Evolutionary conservation across 2,888 invertebrate species (phyloP), one percentile per base, ranked within the genome.

Genomic region (Diarsia rubi): DNA sequence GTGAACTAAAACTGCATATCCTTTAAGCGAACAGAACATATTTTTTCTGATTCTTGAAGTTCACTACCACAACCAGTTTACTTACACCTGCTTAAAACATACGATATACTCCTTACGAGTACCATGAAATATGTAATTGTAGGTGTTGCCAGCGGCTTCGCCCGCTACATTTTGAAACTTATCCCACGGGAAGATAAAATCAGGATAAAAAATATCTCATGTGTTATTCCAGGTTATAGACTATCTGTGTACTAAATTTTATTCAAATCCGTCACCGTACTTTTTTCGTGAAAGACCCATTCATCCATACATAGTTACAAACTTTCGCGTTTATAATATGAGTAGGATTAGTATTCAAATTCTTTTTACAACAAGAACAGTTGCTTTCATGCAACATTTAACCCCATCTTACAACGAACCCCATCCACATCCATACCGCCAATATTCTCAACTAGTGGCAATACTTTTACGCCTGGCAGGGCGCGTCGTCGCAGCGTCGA

Each of bases 391-490:
- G 24, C 59, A 49, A 24, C 19, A 19, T 57, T 45, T 69, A 47
- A 47, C 63, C 42, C 42, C 21, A 47, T 73, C 52, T 67, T 78
- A 37, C 45, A 71, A 71, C 57, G 47, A 75, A 54, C 37, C 31
- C 62, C 47, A 44, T 59, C 0, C 31, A 60, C 65, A 57, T 77
- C 0, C 64, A 44, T 49, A 71, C 31, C 21, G 47, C 37, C 63
- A 87, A 75, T 78, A 75, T 83, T 86, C 84, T 79, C 82, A 82
- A 81, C 78, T 78, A 76, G 73, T 80, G 63, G 85, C 78, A 82
- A 86, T 86, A 85, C 80, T 81, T 78, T 85, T 79, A 85, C 87
- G 83, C 81, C 81, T 84, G 85, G 83, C 82, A 78, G 81, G 84
- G 66, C 75, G 60, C 54, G 70, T 47, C 64, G 78, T 64, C 64